Evolutionary conservation across 1,140 invertebrate genomes (phyloP), one percentile per base, ranked within the genome.

Genomic region (Chrysomallon squamiferum): DNA sequence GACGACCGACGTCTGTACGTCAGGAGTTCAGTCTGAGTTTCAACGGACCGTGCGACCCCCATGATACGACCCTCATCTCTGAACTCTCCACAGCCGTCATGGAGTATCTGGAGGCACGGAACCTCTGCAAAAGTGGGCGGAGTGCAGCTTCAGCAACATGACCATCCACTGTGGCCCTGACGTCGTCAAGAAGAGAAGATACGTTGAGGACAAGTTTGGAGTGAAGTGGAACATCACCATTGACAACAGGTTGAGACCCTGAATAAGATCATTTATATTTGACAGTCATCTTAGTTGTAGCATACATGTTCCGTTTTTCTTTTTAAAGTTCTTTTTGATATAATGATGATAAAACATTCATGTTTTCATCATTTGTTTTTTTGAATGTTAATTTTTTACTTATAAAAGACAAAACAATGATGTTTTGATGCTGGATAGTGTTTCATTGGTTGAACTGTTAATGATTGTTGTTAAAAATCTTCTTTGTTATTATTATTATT

Each of bases 151-250:
- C 41, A 59, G 68, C 35, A 68, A 73, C 54, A 47, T 79, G 7
- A 62, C 62, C 25, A 50, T 77, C 41, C 57, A 60, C 15, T 79
- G 77, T 65, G 67, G 65, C 11, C 56, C 59, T 3, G 50, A 38
- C 2, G 25, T 29, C n/a, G 59, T 27, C 20, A 49, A 65, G 2
- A 68, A 69, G 20, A 43, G 62, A 35, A 62, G 60, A 54, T 59
- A 63, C 47, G 41, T 67, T 5, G 59, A 65, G 43, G 56, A 71
- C 35, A 61, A 67, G 43, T 74, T 73, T 52, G 27, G 68, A 35
- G 68, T 79, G 62, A 62, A 43, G 45, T 68, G 77, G 69, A 76
- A 75, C 49, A 54, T 78, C 11, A 74, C 76, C 3, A 69, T 78
- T 7, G 54, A 62, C 47, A 73, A 69, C 60, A 65, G 57, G 71